These are phyloP conservation scores for Campylorhamphus procurvoides DNA, from an alignment of 2,113 vertebrate species.

Conservation along the genomic window DNA sequence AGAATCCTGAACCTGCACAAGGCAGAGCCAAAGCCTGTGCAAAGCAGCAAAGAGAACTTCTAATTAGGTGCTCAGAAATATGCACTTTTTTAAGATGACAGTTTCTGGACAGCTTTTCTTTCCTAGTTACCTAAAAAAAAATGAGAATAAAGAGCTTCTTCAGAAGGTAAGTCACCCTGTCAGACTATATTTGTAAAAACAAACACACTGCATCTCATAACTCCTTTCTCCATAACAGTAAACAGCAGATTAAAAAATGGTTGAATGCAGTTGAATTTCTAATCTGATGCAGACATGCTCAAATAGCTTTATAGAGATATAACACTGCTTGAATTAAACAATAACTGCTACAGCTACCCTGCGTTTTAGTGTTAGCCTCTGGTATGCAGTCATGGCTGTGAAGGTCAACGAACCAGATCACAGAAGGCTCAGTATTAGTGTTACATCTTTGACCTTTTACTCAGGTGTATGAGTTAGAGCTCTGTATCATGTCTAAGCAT, in stretches of 20 bases:
- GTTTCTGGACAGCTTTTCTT: conserved; percentile 38
- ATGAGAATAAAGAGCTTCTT: conserved; percentile 17
- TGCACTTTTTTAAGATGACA: neutral
- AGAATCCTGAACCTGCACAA: neutral
- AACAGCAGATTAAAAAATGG: conserved; percentile 42
- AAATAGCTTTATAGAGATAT: neutral
- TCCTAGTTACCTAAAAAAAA: neutral
- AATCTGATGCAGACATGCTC: conserved; percentile 38
- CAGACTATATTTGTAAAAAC: conserved; percentile 16
- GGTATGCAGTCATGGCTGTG: neutral
- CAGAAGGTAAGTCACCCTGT: conserved; percentile 21
- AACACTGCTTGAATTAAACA: conserved; percentile 4
- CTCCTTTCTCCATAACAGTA: neutral
- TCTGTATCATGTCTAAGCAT: neutral
- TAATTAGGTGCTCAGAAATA: neutral
- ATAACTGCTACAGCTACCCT: neutral
- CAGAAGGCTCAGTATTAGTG: neutral
- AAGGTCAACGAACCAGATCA: neutral
- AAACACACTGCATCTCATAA: conserved; percentile 16
- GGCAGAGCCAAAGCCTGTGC: neutral
- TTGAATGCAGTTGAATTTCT: conserved; percentile 24
- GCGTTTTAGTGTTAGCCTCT: neutral
- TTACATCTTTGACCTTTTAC: neutral
- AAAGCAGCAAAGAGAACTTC: neutral
- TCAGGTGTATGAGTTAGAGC: neutral